Base-by-base conservation (phyloP, 2,797 vertebrate species). In the Selene dorsalis region DNA sequence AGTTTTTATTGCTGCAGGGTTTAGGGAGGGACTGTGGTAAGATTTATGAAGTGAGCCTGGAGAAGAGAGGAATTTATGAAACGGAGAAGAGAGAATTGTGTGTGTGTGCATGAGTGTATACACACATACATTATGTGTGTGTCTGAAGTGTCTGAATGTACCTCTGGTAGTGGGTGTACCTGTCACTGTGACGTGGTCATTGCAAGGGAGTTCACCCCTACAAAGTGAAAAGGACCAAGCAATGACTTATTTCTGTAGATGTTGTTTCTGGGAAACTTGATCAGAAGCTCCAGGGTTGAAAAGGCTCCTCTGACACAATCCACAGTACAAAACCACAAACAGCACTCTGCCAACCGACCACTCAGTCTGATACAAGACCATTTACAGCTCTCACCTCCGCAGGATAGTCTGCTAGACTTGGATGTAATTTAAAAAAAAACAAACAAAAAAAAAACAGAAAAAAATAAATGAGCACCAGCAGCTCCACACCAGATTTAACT, bases 381-480 rank as follows among this genome's bases (percentile, higher is more conserved):
- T 79, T 83, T 79, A 78, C 64, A 64, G 82, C 71, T 79, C 87
- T 88, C 84, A 92, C 91, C 89, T 92, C 85, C 1, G 45, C 39
- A 43, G 82, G 69, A 69, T 39, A 67, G 83, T 76, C 77, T 89
- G 79, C 57, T 43, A 66, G 72, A 78, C 79, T 41, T 16, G 5
- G 45, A 76, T 68, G 73, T 69, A 35, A 72, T 41, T 9, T 2
- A 41, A 41, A 41, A 43, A 43, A 17, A 43, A 13, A 43, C 0
- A 78, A 53, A 72, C 79, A 85, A 85, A 55, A 90, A 87, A 86
- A 71, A 62, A 45, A 58, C 64, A 35, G 7, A 85, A 85, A 55
- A 90, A 87, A 85, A 71, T 57, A 45, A 60, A 64, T 77, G 75
- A 61, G 61, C 67, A 73, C 70, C 77, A 81, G 60, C 71, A 79